Evolutionary conservation across 2,888 invertebrate species (phyloP), one percentile per base, ranked within the genome.

Genomic region (Pristionchus exspectatus): DNA sequence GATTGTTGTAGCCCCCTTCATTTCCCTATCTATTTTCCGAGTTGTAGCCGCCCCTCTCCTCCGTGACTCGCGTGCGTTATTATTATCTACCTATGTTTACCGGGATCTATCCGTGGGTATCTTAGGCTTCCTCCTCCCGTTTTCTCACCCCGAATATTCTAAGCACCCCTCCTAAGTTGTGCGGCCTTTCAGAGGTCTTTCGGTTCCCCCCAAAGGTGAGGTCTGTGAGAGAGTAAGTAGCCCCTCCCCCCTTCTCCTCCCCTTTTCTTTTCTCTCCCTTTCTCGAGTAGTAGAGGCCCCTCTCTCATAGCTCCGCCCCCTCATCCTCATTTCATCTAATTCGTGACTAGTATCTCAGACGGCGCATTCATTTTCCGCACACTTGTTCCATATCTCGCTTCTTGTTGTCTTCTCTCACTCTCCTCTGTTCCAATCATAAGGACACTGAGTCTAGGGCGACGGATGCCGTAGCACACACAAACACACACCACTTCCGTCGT

Each of bases 251-350:
- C 56, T n/a, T 85, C 59, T n/a, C 44, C 27, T 44, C 69, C 69
- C 84, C 56, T 56, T 56, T 54, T 27, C 44, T 81, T 44, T 81
- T 44, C 24, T 81, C 38, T n/a, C 50, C 74, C 38, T 74, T 69
- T 74, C 74, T 74, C 38, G 38, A 38, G 38, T 74, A 38, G 72
- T 38, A 10, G 38, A n/a, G 44, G 44, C 44, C 44, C 44, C 44
- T 50, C 38, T 74, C 72, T 14, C 69, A 30, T 12, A 69, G 44
- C 81, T 54, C 81, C 81, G 81, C 81, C 81, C 44, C 21, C 81
- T 81, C 81, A 81, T 81, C 81, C 81, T 81, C 81, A 81, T 54
- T 81, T 81, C 81, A 81, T 81, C 81, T 81, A 81, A 81, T 81
- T 81, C 81, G 81, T 81, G 81, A 74, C 50, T 77, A 27, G 24